phyloP scores from a whole-genome alignment of 2,888 invertebrate genomes.

The Elegia similella region DNA sequence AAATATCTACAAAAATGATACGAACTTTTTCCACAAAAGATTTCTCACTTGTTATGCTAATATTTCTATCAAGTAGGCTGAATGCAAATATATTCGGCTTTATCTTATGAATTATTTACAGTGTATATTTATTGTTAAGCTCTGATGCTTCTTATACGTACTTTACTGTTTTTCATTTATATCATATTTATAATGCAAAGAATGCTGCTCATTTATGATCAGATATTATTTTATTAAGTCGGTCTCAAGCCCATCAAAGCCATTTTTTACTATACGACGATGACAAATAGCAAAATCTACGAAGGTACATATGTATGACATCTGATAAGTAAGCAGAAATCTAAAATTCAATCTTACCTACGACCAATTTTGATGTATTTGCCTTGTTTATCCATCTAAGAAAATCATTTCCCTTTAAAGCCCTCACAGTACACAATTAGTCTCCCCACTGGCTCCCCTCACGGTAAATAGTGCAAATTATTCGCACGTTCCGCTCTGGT shows the following conservation, averaged over 20 bases:
- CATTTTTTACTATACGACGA: too few relatives aligned
- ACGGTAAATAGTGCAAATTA: constrained; percentile 46
- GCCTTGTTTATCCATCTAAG: background rate
- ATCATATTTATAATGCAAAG: background rate
- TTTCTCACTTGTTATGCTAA: background rate
- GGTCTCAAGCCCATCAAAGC: too few relatives aligned
- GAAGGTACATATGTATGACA: too few relatives aligned
- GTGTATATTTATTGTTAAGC: background rate
- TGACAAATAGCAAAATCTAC: too few relatives aligned
- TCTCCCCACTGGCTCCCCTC: constrained; percentile 29
- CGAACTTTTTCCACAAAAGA: background rate
- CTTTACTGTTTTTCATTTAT: background rate
- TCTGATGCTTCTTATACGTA: background rate
- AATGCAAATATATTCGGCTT: background rate
- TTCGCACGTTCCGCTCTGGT: constrained; percentile 53
- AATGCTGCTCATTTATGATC: too few relatives aligned
- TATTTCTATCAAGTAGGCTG: background rate
- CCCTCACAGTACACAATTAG: background rate
- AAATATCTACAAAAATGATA: background rate
- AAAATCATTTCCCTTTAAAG: background rate
- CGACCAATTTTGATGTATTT: background rate
- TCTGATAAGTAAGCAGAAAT: too few relatives aligned
- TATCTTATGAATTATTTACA: background rate
- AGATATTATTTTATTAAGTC: too few relatives aligned
- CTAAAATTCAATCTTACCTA: background rate